phyloP scores from a whole-genome alignment of 2,888 invertebrate genomes.

The Ormyrus pomaceus region DNA sequence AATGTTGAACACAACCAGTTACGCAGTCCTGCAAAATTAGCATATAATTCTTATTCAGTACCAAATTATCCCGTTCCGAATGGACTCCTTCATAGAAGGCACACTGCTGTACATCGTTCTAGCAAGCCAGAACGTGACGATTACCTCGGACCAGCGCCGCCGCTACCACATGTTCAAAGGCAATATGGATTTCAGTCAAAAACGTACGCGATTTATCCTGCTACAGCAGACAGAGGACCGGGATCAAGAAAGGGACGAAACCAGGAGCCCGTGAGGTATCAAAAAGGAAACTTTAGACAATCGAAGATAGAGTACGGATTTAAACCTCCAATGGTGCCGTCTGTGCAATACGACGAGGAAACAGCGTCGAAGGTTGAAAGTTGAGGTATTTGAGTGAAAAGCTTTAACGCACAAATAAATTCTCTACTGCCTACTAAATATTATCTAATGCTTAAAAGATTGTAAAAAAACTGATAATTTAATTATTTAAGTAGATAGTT shows the following conservation, averaged over 20 bases:
- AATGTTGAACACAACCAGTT: slow-evolving; percentile 31
- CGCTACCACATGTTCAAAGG: slow-evolving; percentile 65
- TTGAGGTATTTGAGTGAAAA: slow-evolving; percentile 46
- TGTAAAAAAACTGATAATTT: too few relatives aligned
- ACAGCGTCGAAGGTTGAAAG: slow-evolving; percentile 70
- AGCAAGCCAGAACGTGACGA: slow-evolving; percentile 58
- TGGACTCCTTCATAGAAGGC: slow-evolving; percentile 57
- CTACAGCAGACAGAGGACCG: slow-evolving; percentile 55
- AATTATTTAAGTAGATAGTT: too few relatives aligned
- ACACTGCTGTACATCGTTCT: slow-evolving; percentile 54
- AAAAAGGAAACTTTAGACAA: slow-evolving; percentile 80
- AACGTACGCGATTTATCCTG: slow-evolving; percentile 48
- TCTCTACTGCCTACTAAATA: too few relatives aligned
- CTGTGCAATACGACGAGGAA: slow-evolving; percentile 86
- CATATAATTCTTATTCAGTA: slow-evolving; percentile 39
- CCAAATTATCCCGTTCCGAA: slow-evolving; percentile 56
- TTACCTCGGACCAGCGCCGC: slow-evolving; percentile 79
- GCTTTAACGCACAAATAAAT: neutral
- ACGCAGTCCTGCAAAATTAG: slow-evolving; percentile 10
- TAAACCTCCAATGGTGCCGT: slow-evolving; percentile 88
- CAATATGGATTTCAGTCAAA: slow-evolving; percentile 58
- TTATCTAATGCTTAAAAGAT: too few relatives aligned
- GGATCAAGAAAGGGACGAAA: slow-evolving; percentile 74
- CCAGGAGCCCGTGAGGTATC: slow-evolving; percentile 72
- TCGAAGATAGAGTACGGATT: slow-evolving; percentile 89